Base-by-base conservation (phyloP, 2,113 vertebrate genomes). In the Glareola pratincola region DNA sequence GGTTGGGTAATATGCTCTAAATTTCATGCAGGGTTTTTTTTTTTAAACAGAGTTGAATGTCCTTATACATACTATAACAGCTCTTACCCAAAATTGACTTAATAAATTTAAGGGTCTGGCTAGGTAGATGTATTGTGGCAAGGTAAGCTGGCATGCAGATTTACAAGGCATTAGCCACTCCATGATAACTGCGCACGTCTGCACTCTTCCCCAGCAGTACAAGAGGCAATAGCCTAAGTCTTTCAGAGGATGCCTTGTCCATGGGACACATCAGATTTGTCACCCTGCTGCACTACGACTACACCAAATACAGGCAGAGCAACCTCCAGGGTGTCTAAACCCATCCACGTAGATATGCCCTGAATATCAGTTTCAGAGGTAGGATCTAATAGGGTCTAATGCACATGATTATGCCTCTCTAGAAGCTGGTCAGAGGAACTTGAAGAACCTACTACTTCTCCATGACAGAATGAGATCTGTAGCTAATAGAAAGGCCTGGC, bases 51-150 rank as follows among this genome's bases (percentile, higher is more conserved):
- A 85, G 27, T 64, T 50, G 79, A 77, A 96, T 79, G 45, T 83
- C 60, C 53, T 68, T 69, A 47, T n/a, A 59, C 15, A 26, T 34
- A 50, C 60, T 59, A 26, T 23, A 94, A 6, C 17, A 94, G 34
- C 39, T 94, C 86, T 67, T 22, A 32, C 20, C 17, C 94, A 88
- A 95, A 83, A 94, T 84, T 93, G 69, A 91, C 47, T 88, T 67
- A 41, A 89, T 84, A 97, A 96, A 95, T 96, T 54, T 85, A 93
- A 84, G 75, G 39, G 72, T n/a, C 67, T 96, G 41, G 47, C 47
- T 63, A 56, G 71, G 53, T 10, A 60, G 54, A n/a, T 36, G 41
- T 62, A 36, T 59, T 37, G 71, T 4, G 36, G 22, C 19, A 92
- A 80, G 74, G 82, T 22, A 79, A 90, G 68, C 53, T 34, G 60